Evolutionary conservation across 2,888 invertebrate species (phyloP).

Genomic region (Dascillus cervinus): DNA sequence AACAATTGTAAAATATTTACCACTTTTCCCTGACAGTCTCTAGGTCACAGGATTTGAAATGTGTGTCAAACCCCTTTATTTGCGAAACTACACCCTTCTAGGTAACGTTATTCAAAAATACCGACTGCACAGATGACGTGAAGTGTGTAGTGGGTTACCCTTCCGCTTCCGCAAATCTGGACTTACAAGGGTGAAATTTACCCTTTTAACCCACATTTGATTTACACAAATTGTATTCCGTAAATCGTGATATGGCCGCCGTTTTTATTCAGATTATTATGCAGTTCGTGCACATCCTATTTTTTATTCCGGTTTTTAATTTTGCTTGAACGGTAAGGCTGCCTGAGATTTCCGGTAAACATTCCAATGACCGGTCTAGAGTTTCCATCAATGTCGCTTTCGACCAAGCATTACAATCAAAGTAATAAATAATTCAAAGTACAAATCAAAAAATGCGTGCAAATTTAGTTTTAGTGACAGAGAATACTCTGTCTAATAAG

Average conservation of each 20-base stretch:
- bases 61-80: constrained; percentile 30
- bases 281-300: too few species aligned
- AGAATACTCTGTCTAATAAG: too few species aligned
- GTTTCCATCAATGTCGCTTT: too few species aligned
- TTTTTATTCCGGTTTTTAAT: too few species aligned
- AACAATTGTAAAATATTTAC: too few species aligned
- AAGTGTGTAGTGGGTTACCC: constrained; percentile 22
- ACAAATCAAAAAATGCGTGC: neutral
- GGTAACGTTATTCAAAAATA: constrained; percentile 9
- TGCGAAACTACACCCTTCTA: constrained; percentile 25
- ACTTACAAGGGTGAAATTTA: constrained; percentile 20
- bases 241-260: too few species aligned
- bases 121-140: constrained; percentile 4
- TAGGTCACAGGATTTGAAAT: constrained; percentile 28
- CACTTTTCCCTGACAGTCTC: constrained; percentile 12
- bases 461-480: neutral
- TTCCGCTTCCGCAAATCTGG: constrained; percentile 40
- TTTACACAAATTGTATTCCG: neutral
- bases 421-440: neutral
- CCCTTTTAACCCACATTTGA: constrained; percentile 9
- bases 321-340: too few species aligned
- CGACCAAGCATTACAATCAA: neutral
- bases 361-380: too few species aligned
- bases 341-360: too few species aligned
- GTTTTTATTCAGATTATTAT: too few species aligned